A percentile compares a stretch with the other conserved stretches of the same genome.
These are phyloP conservation scores for Mesocricetus auratus DNA, from an alignment of 2,113 vertebrate species.

Conservation along the genomic window DNA sequence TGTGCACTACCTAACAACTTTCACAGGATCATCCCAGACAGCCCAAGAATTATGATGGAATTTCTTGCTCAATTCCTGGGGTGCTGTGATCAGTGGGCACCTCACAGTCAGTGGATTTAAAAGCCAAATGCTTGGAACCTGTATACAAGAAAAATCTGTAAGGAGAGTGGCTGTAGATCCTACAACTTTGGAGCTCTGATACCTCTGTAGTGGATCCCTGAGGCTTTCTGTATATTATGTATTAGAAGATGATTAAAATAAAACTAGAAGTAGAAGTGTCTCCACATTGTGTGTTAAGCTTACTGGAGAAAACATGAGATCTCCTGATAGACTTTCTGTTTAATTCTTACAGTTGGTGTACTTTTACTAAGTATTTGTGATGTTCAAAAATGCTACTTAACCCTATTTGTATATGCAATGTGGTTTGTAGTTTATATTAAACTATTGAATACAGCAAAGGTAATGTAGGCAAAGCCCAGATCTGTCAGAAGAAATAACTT, in stretches of 20 bases:
- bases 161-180: not conserved
- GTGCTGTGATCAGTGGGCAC: not conserved
- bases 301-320: not conserved
- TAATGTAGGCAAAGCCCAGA: not conserved
- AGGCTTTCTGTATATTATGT: not conserved
- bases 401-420: not conserved
- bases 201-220: not conserved
- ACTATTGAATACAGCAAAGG: not conserved
- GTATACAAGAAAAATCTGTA: not conserved
- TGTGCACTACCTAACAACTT: not conserved
- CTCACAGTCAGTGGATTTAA: not conserved
- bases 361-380: not conserved
- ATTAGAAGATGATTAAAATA: not conserved
- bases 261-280: not conserved
- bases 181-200: not conserved
- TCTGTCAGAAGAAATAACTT: not conserved
- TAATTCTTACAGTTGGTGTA: not conserved
- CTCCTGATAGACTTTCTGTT: not conserved
- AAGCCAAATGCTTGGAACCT: not conserved
- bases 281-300: not conserved
- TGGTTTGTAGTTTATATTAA: constrained; percentile 13
- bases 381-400: not conserved
- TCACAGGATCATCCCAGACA: not conserved
- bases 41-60: not conserved
- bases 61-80: not conserved